These are phyloP conservation scores for Avahi laniger DNA, from an alignment of 2,797 vertebrate species.

Conservation along the genomic window DNA sequence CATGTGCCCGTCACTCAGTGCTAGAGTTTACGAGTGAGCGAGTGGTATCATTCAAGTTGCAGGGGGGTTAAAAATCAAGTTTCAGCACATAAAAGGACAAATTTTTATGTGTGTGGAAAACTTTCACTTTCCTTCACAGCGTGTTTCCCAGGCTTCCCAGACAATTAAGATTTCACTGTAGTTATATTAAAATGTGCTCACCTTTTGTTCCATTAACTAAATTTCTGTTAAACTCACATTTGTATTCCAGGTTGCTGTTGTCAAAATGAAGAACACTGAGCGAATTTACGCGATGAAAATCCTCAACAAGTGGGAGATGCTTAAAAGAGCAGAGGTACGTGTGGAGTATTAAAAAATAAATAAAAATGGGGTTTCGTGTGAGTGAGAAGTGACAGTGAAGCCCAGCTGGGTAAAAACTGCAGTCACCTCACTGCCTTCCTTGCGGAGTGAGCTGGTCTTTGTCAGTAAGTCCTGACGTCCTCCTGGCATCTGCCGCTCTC, in stretches of 20 bases:
- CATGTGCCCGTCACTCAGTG: rapidly evolving
- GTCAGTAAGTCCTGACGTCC: slow-evolving; percentile 43
- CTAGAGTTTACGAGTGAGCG: rapidly evolving
- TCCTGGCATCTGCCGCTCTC: slow-evolving; percentile 75
- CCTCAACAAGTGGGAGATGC: slow-evolving; percentile 99
- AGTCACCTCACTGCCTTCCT: not conserved
- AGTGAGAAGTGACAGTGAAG: slow-evolving; percentile 50
- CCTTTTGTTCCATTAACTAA: not conserved
- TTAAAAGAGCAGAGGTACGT: slow-evolving; percentile 97
- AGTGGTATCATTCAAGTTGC: not conserved
- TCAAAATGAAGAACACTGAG: slow-evolving; percentile 98
- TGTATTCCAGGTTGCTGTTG: slow-evolving; percentile 93
- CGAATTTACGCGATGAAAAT: slow-evolving; percentile 99
- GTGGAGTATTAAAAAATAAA: rapidly evolving
- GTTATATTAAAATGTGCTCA: not conserved
- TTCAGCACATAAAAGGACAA: not conserved
- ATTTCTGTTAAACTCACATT: slow-evolving; percentile 51
- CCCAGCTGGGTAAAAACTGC: not conserved
- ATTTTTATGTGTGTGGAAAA: not conserved
- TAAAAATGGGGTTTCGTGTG: not conserved
- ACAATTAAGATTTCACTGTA: not conserved
- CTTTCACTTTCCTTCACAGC: not conserved
- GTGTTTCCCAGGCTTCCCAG: not conserved
- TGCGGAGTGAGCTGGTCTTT: slow-evolving; percentile 47
- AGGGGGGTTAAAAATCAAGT: not conserved